Evolutionary conservation across 2,888 invertebrate species (phyloP).

Genomic region (Dryobotodes eremita): DNA sequence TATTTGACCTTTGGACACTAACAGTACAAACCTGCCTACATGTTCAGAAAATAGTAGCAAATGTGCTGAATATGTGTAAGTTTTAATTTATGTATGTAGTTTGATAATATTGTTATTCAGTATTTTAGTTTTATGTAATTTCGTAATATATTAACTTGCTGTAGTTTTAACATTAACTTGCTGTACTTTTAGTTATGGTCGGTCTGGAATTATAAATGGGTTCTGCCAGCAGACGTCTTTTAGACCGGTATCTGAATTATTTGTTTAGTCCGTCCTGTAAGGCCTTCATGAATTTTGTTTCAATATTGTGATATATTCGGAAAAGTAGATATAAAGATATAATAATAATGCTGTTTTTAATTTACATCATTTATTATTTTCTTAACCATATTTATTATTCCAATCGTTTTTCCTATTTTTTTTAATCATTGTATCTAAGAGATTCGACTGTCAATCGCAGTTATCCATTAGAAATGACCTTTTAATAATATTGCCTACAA

Average conservation of each 20-base stretch:
- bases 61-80: constrained; percentile 30
- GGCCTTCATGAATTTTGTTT: constrained; percentile 28
- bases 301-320: constrained; percentile 49
- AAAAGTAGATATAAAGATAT: constrained; percentile 21
- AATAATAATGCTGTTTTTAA: constrained; percentile 72
- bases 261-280: constrained; percentile 67
- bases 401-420: constrained; percentile 90
- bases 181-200: constrained; percentile 24
- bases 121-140: constrained; percentile 46
- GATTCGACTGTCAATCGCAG: constrained; percentile 88
- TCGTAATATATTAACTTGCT: constrained; percentile 25
- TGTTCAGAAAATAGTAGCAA: background rate
- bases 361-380: constrained; percentile 90
- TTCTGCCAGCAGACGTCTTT: constrained; percentile 2
- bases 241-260: constrained; percentile 12
- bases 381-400: constrained; percentile 90
- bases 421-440: constrained; percentile 90
- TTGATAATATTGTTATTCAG: constrained; percentile 21
- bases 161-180: constrained; percentile 27
- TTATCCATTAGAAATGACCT: constrained; percentile 88
- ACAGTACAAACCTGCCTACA: background rate
- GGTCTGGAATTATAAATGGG: background rate
- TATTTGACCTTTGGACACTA: background rate
- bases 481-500: constrained; percentile 90
- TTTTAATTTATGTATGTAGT: constrained; percentile 46